Evolutionary conservation across 2,113 vertebrate species (phyloP).

Genomic region (Oenanthe oenanthe): DNA sequence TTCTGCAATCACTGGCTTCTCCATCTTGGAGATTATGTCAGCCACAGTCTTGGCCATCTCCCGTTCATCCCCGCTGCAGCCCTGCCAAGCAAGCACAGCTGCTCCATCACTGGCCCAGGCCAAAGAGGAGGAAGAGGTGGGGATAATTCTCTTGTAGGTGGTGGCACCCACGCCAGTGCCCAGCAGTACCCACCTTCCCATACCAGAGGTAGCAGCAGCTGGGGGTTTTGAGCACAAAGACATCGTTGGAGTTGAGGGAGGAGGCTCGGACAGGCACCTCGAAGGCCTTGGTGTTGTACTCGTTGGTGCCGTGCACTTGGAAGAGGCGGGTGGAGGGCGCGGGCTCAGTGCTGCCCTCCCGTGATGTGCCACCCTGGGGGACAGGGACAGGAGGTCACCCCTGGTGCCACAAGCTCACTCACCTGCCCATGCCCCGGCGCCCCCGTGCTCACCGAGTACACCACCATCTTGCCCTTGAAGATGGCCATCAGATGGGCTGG

Average conservation of each 20-base stretch:
- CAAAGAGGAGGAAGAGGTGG: not conserved
- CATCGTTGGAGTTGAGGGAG: conserved; percentile 88
- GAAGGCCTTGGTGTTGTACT: conserved; percentile 84
- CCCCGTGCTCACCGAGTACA: conserved; percentile 76
- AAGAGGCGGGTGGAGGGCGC: conserved; percentile 76
- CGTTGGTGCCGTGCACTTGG: conserved; percentile 80
- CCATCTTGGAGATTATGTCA: conserved; percentile 79
- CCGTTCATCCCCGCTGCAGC: conserved; percentile 87
- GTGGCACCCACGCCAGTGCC: not conserved
- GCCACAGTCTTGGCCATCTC: conserved; percentile 85
- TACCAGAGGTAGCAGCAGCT: conserved; percentile 87
- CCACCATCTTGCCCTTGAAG: conserved; percentile 87
- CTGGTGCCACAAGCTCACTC: accelerated
- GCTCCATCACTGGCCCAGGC: not conserved
- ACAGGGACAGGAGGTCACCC: not conserved
- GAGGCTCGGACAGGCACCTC: conserved; percentile 76
- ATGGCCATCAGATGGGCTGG: conserved; percentile 87
- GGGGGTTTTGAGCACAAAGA: conserved; percentile 85
- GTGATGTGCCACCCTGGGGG: conserved; percentile 80
- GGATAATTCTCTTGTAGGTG: not conserved
- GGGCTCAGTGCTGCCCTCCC: conserved; percentile 4
- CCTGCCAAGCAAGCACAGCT: conserved; percentile 60
- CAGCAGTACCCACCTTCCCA: conserved; percentile 76
- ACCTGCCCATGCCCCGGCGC: accelerated
- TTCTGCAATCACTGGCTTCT: conserved; percentile 85